These are phyloP conservation scores for Steromphala cineraria DNA, from an alignment of 2,888 invertebrate species.

Conservation along the genomic window DNA sequence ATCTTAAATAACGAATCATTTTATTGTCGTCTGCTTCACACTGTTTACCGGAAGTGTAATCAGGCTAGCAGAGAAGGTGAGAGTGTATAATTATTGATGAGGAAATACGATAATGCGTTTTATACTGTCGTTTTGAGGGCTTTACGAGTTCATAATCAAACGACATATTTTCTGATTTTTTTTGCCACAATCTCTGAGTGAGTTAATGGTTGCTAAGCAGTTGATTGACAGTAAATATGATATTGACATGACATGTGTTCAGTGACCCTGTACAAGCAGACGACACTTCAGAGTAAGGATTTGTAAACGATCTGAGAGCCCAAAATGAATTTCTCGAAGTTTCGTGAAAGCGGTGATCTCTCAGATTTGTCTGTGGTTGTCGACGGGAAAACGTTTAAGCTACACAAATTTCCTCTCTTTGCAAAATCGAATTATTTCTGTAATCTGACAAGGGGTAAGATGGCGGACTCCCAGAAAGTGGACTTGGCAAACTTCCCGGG, in stretches of 20 bases:
- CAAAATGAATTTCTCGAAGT: conserved; percentile 67
- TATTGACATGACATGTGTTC: conserved; percentile 2
- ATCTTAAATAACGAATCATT: background rate
- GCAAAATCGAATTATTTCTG: conserved; percentile 73
- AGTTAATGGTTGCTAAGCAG: background rate
- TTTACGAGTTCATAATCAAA: no score
- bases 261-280: background rate
- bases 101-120: no score
- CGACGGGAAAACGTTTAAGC: conserved; percentile 64
- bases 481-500: conserved; percentile 72
- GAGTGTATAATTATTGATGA: no score
- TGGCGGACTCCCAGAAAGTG: conserved; percentile 42
- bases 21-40: background rate
- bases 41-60: no score
- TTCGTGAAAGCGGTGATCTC: conserved; percentile 70
- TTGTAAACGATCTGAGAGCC: background rate
- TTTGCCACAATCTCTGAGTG: no score
- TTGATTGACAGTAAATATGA: conserved; percentile 15
- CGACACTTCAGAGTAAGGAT: background rate
- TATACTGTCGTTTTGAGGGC: no score
- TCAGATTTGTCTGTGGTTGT: conserved; percentile 72
- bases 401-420: conserved; percentile 74
- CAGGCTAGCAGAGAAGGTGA: no score
- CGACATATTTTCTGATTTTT: no score
- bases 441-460: conserved; percentile 53